Conservation (phyloP, 1,140 invertebrate genomes). For the Frieseomelitta varia region DNA sequence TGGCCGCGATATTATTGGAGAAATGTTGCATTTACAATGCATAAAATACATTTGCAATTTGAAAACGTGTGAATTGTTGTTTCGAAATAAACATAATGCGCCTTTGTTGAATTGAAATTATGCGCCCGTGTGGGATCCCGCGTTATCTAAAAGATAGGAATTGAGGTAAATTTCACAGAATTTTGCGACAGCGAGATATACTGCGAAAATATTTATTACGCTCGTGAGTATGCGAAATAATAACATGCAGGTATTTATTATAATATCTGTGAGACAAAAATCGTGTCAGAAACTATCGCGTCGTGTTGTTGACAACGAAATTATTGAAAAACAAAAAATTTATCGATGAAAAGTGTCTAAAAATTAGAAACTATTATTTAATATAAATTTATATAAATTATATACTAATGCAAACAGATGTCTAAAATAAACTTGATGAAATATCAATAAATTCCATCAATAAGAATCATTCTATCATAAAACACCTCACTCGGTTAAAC, state of each 20-base stretch:
- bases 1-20: too few species aligned
- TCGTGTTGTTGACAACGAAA: too few species aligned
- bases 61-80: neutral
- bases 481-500: neutral
- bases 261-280: too few species aligned
- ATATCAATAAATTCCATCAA: neutral
- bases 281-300: too few species aligned
- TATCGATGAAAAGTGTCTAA: too few species aligned
- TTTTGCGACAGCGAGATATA: neutral
- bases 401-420: too few species aligned
- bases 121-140: neutral
- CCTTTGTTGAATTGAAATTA: neutral
- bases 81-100: neutral
- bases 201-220: neutral
- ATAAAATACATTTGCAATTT: neutral
- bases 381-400: too few species aligned
- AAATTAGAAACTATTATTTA: too few species aligned
- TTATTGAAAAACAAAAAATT: too few species aligned
- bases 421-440: neutral
- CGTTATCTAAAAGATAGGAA: neutral
- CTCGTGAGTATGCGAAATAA: neutral
- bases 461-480: neutral
- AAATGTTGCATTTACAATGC: too few species aligned
- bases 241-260: neutral
- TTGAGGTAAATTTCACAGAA: neutral